phyloP scores from a whole-genome alignment of 2,888 invertebrate species.

The Parapristionchus giblindavisi region DNA sequence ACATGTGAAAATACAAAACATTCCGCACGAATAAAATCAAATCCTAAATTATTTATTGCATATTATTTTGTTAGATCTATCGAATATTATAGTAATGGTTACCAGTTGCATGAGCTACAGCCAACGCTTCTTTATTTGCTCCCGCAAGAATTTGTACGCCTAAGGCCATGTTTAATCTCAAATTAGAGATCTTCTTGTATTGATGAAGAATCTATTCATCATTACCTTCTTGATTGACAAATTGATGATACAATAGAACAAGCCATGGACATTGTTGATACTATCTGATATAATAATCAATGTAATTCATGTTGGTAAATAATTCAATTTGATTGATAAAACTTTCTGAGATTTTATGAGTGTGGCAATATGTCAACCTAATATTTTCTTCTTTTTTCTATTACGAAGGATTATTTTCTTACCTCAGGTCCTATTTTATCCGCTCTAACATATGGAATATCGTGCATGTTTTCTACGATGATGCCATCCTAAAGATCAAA shows the following conservation, averaged over 20 bases:
- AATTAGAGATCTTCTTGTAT: slow-evolving; percentile 53
- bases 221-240: slow-evolving; percentile 39
- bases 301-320: not conserved
- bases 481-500: slow-evolving; percentile 56
- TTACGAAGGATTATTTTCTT: slow-evolving; percentile 60
- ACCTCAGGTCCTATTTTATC: slow-evolving; percentile 77
- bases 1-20: slow-evolving; percentile 82
- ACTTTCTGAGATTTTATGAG: slow-evolving; percentile 69
- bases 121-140: slow-evolving; percentile 81
- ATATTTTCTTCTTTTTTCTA: too few species aligned
- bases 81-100: not conserved
- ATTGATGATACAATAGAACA: slow-evolving; percentile 35
- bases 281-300: slow-evolving; percentile 21
- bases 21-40: slow-evolving; percentile 80
- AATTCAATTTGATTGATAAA: not conserved
- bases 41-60: slow-evolving; percentile 48
- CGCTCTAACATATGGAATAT: slow-evolving; percentile 58
- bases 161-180: slow-evolving; percentile 70
- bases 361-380: not conserved
- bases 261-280: slow-evolving; percentile 49
- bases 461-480: slow-evolving; percentile 67
- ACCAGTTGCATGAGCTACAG: slow-evolving; percentile 79
- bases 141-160: slow-evolving; percentile 79
- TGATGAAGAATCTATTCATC: slow-evolving; percentile 6
- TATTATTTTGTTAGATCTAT: not conserved